Conservation (phyloP, 30 jellyfish, hydroid and myxozoan genomes). For the Hydractinia echinata region DNA sequence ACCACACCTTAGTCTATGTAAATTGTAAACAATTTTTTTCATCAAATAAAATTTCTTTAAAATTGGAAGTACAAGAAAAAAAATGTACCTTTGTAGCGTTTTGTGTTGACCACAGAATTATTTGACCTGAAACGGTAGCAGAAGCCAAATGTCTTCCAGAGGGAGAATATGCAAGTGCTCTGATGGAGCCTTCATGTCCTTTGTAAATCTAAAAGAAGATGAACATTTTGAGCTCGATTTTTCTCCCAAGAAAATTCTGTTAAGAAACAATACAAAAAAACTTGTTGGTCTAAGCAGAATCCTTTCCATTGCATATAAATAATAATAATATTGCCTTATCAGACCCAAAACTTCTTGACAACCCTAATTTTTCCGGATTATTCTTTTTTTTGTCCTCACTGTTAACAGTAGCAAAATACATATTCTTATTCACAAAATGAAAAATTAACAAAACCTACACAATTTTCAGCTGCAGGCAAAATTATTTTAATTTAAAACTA, state of each 20-base stretch:
- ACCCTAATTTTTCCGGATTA: too few relatives aligned
- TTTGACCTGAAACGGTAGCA: slow-evolving; percentile 61
- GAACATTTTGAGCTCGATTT: too few relatives aligned
- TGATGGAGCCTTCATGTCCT: slow-evolving; percentile 79
- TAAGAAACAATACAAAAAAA: background rate
- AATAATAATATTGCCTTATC: background rate
- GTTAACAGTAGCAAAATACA: too few relatives aligned
- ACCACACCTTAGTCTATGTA: too few relatives aligned
- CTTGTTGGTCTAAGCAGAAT: too few relatives aligned
- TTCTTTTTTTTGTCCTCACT: too few relatives aligned
- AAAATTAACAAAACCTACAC: too few relatives aligned
- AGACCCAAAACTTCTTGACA: background rate
- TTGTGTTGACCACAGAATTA: slow-evolving; percentile 57
- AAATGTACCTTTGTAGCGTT: slow-evolving; percentile 50
- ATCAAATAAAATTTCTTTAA: background rate
- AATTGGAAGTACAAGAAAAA: background rate
- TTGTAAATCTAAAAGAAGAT: slow-evolving; percentile 38
- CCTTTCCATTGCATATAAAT: too few relatives aligned
- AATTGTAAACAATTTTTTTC: too few relatives aligned
- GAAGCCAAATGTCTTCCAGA: slow-evolving; percentile 67
- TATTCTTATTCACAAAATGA: too few relatives aligned
- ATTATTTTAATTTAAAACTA: too few relatives aligned
- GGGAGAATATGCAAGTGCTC: slow-evolving; percentile 75
- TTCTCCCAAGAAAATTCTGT: background rate
- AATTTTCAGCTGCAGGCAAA: too few relatives aligned